These are phyloP conservation scores for Hemicrepidius hirtus DNA, from an alignment of 2,888 invertebrate species.

Conservation along the genomic window DNA sequence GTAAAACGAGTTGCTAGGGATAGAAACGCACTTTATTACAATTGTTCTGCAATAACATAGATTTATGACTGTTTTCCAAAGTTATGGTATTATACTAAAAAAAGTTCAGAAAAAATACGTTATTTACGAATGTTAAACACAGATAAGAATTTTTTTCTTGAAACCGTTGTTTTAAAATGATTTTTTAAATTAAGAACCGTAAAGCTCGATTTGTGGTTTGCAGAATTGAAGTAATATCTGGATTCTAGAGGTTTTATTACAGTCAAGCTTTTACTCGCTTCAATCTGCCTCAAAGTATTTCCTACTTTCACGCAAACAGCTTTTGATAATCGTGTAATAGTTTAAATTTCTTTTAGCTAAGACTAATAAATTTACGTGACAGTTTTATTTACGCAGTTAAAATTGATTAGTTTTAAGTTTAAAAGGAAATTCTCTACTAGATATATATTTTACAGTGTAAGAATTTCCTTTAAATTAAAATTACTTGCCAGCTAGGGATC, in stretches of 20 bases:
- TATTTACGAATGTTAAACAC: too few relatives aligned
- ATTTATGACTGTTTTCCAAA: too few relatives aligned
- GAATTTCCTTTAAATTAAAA: constrained; percentile 36
- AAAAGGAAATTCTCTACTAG: too few relatives aligned
- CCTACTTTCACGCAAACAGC: constrained; percentile 3
- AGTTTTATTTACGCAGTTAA: not conserved
- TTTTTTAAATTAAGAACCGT: not conserved
- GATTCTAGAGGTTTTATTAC: constrained; percentile 13
- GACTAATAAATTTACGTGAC: constrained; percentile 50
- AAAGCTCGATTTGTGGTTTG: constrained; percentile 4
- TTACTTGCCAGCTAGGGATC: constrained; percentile 36
- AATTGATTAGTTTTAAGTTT: constrained; percentile 14
- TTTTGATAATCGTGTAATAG: constrained; percentile 31
- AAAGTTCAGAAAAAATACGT: too few relatives aligned
- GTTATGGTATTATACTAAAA: too few relatives aligned
- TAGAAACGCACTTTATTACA: too few relatives aligned
- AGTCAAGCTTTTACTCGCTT: constrained; percentile 5
- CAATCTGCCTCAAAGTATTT: constrained; percentile 20
- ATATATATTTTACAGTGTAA: constrained; percentile 28
- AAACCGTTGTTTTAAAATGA: too few relatives aligned
- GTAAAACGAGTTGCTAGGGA: too few relatives aligned
- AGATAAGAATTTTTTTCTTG: too few relatives aligned
- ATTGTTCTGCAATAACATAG: too few relatives aligned
- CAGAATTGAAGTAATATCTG: not conserved
- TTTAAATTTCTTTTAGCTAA: constrained; percentile 50